phyloP scores from a whole-genome alignment of 2,888 invertebrate species.

The Dryobotodes eremita region DNA sequence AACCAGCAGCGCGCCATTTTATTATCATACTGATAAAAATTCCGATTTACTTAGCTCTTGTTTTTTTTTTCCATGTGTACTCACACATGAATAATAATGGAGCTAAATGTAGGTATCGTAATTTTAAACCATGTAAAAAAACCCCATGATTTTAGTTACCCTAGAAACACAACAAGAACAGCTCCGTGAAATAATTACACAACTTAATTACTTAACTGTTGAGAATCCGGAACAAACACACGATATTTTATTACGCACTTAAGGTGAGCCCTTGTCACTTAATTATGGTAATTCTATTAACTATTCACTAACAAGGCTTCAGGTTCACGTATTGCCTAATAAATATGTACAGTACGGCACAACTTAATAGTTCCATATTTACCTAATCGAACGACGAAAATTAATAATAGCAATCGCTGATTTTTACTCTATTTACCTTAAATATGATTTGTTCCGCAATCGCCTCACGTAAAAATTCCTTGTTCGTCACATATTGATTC shows the following conservation, averaged over 20 bases:
- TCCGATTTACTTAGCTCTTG: too few species aligned
- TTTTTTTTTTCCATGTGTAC: too few species aligned
- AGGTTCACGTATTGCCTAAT: conserved; percentile 13
- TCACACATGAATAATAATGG: too few species aligned
- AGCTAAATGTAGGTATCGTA: too few species aligned
- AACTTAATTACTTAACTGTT: neutral
- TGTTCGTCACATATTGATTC: neutral
- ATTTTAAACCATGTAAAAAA: neutral
- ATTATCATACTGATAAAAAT: too few species aligned
- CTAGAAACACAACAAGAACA: neutral
- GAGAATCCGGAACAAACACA: conserved; percentile 8
- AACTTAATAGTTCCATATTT: neutral
- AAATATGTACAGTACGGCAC: neutral
- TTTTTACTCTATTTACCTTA: neutral
- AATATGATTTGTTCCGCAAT: neutral
- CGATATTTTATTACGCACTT: conserved; percentile 25
- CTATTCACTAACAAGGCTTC: conserved; percentile 37
- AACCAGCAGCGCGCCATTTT: too few species aligned
- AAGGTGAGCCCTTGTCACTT: conserved; percentile 23
- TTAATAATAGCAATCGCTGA: neutral
- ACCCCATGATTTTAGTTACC: neutral
- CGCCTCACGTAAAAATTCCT: neutral
- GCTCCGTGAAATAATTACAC: neutral
- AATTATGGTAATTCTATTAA: conserved; percentile 49
- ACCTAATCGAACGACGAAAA: neutral